phyloP scores from a whole-genome alignment of 2,888 invertebrate genomes.

The Trilocha varians region DNA sequence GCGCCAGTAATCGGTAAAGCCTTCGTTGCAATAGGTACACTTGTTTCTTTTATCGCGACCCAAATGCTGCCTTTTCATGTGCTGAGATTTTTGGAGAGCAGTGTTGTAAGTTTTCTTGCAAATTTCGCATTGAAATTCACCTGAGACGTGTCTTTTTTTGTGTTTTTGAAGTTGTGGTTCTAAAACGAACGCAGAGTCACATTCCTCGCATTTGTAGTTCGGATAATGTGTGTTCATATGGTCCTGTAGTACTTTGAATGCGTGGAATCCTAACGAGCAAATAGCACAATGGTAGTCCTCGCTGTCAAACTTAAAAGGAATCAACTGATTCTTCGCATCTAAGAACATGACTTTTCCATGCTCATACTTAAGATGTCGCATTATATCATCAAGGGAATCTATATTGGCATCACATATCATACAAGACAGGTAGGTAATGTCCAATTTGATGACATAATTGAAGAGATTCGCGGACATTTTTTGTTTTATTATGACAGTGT shows the following conservation, averaged over 20 bases:
- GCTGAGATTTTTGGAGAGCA: slow-evolving; percentile 39
- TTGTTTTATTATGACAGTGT: too few species aligned
- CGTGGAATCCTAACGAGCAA: slow-evolving; percentile 13
- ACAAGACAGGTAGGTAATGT: slow-evolving; percentile 26
- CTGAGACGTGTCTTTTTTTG: slow-evolving; percentile 13
- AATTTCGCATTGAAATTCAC: slow-evolving; percentile 28
- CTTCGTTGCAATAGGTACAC: slow-evolving; percentile 30
- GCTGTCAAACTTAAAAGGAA: slow-evolving; percentile 32
- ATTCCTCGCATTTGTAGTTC: slow-evolving; percentile 36
- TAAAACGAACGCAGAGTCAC: slow-evolving; percentile 24
- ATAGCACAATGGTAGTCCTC: slow-evolving; percentile 14
- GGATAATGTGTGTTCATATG: slow-evolving; percentile 40
- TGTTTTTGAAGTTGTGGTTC: slow-evolving; percentile 13
- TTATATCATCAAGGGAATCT: slow-evolving; percentile 15
- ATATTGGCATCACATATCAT: slow-evolving; percentile 14
- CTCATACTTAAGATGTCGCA: slow-evolving; percentile 15
- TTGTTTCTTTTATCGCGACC: slow-evolving; percentile 14
- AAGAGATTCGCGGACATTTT: slow-evolving; percentile 27
- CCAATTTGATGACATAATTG: slow-evolving; percentile 33
- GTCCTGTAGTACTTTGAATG: slow-evolving; percentile 15
- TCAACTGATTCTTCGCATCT: slow-evolving; percentile 26
- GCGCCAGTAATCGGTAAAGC: slow-evolving; percentile 26
- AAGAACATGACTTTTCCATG: slow-evolving; percentile 21
- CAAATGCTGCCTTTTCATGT: slow-evolving; percentile 30
- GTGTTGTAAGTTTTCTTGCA: slow-evolving; percentile 50